Conservation (phyloP, 2,888 invertebrate species). For the Drosophila acutilabella region DNA sequence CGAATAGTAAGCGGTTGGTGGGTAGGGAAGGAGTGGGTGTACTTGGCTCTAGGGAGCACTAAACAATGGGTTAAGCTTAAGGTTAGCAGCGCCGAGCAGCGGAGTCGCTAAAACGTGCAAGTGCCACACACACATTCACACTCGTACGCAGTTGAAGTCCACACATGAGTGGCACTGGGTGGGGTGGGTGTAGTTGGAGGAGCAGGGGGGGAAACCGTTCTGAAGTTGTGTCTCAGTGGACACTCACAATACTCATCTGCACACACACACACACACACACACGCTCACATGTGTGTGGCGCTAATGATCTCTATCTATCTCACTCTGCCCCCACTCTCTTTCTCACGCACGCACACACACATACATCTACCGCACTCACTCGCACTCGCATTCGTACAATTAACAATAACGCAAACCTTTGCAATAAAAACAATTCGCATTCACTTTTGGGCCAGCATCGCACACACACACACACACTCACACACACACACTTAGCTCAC, state of each 20-base stretch:
- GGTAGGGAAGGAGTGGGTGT: neutral
- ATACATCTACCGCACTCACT: constrained; percentile 18
- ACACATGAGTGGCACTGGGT: constrained; percentile 3
- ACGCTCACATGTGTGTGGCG: constrained; percentile 37
- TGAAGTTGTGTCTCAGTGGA: constrained; percentile 52
- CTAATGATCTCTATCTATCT: constrained; percentile 52
- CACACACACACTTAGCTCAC: constrained; percentile 11
- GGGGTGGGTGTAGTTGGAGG: neutral
- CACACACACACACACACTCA: constrained; percentile 32
- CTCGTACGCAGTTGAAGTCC: constrained; percentile 10
- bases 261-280: constrained; percentile 34
- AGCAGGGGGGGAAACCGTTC: neutral
- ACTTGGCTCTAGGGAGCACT: neutral
- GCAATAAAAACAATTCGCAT: constrained; percentile 71
- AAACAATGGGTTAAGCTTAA: constrained; percentile 62
- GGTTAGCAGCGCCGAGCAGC: constrained; percentile 42
- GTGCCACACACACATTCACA: constrained; percentile 27
- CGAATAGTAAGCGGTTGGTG: neutral
- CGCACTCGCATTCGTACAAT: constrained; percentile 38
- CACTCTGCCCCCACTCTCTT: constrained; percentile 17
- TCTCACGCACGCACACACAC: constrained; percentile 12
- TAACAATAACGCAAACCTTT: constrained; percentile 66
- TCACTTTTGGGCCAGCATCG: constrained; percentile 60
- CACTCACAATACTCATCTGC: constrained; percentile 42
- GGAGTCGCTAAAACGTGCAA: constrained; percentile 17